Conservation (phyloP, 2,797 vertebrate species). For the Sebastes itinus region DNA sequence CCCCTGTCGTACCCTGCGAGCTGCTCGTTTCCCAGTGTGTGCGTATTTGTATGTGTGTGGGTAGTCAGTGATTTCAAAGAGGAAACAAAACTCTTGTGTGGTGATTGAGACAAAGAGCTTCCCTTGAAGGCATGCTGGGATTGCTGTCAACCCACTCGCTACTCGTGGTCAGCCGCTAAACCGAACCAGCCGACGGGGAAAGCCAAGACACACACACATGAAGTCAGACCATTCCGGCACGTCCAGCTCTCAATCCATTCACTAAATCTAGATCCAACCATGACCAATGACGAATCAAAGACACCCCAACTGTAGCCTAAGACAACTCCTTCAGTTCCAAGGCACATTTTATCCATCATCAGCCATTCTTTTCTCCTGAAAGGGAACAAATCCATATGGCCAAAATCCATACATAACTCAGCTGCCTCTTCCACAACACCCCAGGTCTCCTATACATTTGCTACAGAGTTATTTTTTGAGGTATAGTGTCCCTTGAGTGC, state of each 20-base stretch:
- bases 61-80: conserved; percentile 51
- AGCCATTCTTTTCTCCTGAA: background rate
- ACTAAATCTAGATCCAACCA: conserved; percentile 14
- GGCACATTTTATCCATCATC: conserved; percentile 15
- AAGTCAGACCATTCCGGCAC: conserved; percentile 10
- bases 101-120: conserved; percentile 54
- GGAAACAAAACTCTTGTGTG: conserved; percentile 65
- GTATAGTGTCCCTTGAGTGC: conserved; percentile 11
- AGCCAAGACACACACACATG: conserved; percentile 39
- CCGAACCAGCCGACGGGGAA: conserved; percentile 33
- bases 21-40: conserved; percentile 41
- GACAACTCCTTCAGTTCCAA: conserved; percentile 28
- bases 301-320: background rate
- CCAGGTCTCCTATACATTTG: conserved; percentile 20
- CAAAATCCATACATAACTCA: conserved; percentile 28
- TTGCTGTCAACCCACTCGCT: conserved; percentile 50
- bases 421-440: conserved; percentile 21
- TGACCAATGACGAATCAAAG: conserved; percentile 36
- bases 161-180: conserved; percentile 46
- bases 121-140: conserved; percentile 51
- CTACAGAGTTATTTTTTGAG: background rate
- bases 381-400: conserved; percentile 31
- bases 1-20: conserved; percentile 28
- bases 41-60: conserved; percentile 31
- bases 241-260: conserved; percentile 23